Conservation (phyloP, 2,797 vertebrate species). For the Nyctalus aviator region DNA sequence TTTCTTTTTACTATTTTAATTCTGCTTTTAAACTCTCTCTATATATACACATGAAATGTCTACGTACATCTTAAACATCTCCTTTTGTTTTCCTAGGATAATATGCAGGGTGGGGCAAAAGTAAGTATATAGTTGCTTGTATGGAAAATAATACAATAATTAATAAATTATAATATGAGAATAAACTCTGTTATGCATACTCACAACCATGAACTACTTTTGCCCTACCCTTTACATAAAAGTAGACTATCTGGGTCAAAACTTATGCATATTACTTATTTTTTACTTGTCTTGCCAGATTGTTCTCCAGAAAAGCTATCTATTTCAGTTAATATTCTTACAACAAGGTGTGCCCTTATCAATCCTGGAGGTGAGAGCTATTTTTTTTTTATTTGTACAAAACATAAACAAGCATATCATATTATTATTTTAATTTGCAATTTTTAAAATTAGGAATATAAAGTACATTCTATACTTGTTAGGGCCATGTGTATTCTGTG, state of each 20-base stretch:
- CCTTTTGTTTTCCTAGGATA: slow-evolving; percentile 23
- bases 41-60: neutral
- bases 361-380: neutral
- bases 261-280: neutral
- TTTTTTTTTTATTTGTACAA: slow-evolving; percentile 58
- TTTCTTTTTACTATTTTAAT: slow-evolving; percentile 18
- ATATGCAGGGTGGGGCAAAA: neutral
- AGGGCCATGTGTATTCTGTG: neutral
- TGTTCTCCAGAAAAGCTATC: slow-evolving; percentile 29
- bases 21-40: slow-evolving; percentile 26
- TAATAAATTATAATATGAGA: no score
- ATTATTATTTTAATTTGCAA: slow-evolving; percentile 59
- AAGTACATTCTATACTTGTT: neutral
- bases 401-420: slow-evolving; percentile 19
- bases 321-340: neutral
- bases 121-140: neutral
- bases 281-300: slow-evolving; percentile 38
- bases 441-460: slow-evolving; percentile 28
- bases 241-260: slow-evolving; percentile 41
- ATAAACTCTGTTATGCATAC: no score
- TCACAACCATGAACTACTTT: neutral
- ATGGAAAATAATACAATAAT: no score
- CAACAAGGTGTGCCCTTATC: neutral
- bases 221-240: neutral
- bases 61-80: neutral